Conservation (phyloP, 53 echinoderm and acorn worm genomes). For the Astropecten irregularis region DNA sequence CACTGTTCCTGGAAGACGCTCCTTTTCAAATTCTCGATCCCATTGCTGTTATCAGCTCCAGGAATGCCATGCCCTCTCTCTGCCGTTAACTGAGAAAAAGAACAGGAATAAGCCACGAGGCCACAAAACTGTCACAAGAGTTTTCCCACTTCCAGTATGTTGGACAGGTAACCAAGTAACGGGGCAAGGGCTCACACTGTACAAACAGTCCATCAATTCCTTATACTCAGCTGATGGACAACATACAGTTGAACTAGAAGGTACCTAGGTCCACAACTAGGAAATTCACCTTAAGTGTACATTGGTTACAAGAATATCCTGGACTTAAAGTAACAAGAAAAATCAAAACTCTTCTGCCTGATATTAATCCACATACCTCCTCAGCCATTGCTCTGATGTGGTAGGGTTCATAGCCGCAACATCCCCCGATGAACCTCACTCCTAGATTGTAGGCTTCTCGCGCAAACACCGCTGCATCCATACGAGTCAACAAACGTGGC, state of each 20-base stretch:
- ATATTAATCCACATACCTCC: slow-evolving; percentile 63
- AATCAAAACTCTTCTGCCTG: too few relatives aligned
- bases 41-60: slow-evolving; percentile 30
- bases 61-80: slow-evolving; percentile 42
- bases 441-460: slow-evolving; percentile 72
- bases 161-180: too few relatives aligned
- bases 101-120: neutral
- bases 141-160: too few relatives aligned
- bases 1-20: slow-evolving; percentile 8
- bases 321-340: too few relatives aligned
- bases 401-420: slow-evolving; percentile 87
- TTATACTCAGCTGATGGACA: too few relatives aligned
- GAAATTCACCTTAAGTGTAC: too few relatives aligned
- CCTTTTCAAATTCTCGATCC: neutral
- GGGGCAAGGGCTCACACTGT: too few relatives aligned
- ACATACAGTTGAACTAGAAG: too few relatives aligned
- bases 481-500: slow-evolving; percentile 64
- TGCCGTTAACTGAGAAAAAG: slow-evolving; percentile 11
- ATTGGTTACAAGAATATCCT: too few relatives aligned
- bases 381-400: slow-evolving; percentile 82
- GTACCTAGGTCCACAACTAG: too few relatives aligned
- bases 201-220: too few relatives aligned
- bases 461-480: slow-evolving; percentile 69
- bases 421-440: slow-evolving; percentile 77
- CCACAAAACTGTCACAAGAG: neutral